phyloP scores from a whole-genome alignment of 2,797 vertebrate species.

The Microhierax caerulescens region DNA sequence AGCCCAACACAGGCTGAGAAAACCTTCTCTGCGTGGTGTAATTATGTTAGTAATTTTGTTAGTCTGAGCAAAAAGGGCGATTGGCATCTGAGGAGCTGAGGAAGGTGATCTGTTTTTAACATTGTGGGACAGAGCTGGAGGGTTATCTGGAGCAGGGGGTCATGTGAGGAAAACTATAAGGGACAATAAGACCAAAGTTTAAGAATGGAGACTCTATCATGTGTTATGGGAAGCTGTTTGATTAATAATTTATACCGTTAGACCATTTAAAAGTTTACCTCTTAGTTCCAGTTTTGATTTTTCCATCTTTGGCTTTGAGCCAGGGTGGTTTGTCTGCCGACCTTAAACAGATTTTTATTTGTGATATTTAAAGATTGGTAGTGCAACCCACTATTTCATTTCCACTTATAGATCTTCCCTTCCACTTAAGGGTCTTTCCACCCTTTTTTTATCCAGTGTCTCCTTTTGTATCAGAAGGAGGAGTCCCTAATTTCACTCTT shows the following conservation, averaged over 20 bases:
- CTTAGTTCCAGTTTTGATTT: neutral
- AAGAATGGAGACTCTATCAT: neutral
- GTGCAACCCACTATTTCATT: neutral
- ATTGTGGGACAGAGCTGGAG: neutral
- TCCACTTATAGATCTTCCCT: neutral
- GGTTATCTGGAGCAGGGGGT: neutral
- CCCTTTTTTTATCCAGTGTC: neutral
- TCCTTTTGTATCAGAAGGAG: neutral
- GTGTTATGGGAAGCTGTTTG: neutral
- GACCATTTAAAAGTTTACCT: neutral
- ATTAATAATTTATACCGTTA: neutral
- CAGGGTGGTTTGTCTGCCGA: neutral
- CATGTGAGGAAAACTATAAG: neutral
- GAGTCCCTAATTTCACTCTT: neutral
- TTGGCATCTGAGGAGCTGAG: neutral
- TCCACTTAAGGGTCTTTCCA: neutral
- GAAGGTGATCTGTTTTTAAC: neutral
- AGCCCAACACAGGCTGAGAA: neutral
- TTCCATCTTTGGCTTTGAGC: neutral
- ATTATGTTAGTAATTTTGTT: neutral
- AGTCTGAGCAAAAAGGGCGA: neutral
- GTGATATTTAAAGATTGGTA: neutral
- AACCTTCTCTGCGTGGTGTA: neutral
- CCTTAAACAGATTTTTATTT: neutral
- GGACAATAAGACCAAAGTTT: neutral